Base-by-base conservation (phyloP, 2,888 invertebrate genomes). In the Gortyna flavago region DNA sequence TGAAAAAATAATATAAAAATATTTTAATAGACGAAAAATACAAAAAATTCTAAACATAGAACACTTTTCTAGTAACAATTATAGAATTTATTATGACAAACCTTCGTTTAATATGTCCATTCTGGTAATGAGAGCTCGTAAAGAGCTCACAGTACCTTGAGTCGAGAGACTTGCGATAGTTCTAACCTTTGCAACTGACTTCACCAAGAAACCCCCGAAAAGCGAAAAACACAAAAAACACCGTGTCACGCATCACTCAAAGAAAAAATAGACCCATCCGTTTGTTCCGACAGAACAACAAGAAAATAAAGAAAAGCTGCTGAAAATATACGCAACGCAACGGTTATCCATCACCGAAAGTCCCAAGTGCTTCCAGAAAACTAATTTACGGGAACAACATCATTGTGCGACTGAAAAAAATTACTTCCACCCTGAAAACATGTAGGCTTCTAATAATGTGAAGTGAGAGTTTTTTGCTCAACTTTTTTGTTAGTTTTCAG, bases 341-440 rank as follows among this genome's bases (percentile, higher is more conserved):
- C 68, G 80, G 89, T 82, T 87, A 90, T 90, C 89, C 87, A 88
- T 90, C 90, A 89, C 86, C 72, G 72, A 72, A 70, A 69, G 80
- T 73, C 87, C 80, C 90, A 59, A 81, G 83, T 79, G 89, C 81
- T 83, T 86, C 88, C 86, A 79, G 77, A 84, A 88, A 89, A 90
- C 90, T 90, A 89, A 90, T 89, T 90, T 89, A 89, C 83, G 81
- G 78, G 75, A 77, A 85, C 81, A 89, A 83, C 86, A 84, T 89
- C 88, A 89, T 89, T 86, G 81, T 83, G 70, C 72, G 70, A 70
- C 69, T 78, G 81, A 79, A 89, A 85, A 87, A 88, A 82, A 83
- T 70, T 79, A 84, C 80, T 85, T 81, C 71, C 71, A 38, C 68
- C 7, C 68, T 73, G 80, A 76, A 81, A 81, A 79, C 77, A 68